Evolutionary conservation across 2,888 invertebrate genomes (phyloP).

Genomic region (Cetonia aurata): DNA sequence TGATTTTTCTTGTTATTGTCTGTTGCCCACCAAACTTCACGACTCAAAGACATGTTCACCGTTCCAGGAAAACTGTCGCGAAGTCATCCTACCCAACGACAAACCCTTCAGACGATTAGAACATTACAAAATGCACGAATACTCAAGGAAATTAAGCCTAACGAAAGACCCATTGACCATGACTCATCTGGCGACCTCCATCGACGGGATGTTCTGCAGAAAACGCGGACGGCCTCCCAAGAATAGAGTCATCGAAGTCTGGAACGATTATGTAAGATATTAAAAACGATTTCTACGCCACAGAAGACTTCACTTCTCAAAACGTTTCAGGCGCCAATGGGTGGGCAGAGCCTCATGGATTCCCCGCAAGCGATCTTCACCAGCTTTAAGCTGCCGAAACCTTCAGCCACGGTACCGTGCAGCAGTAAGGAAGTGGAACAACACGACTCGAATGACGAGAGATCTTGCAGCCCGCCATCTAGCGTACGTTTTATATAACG

Average conservation of each 20-base stretch:
- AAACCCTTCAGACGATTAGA: slow-evolving; percentile 85
- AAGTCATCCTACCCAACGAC: slow-evolving; percentile 81
- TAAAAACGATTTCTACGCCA: not conserved
- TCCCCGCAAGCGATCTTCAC: slow-evolving; percentile 94
- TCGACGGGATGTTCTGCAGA: slow-evolving; percentile 92
- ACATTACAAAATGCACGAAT: slow-evolving; percentile 85
- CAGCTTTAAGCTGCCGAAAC: slow-evolving; percentile 91
- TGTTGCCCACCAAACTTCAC: too few relatives aligned
- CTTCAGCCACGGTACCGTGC: slow-evolving; percentile 58
- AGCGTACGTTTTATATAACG: slow-evolving; percentile 63
- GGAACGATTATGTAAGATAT: slow-evolving; percentile 82
- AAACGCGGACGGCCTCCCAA: slow-evolving; percentile 97
- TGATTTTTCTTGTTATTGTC: too few relatives aligned
- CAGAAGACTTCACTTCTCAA: not conserved
- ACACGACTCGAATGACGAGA: slow-evolving; percentile 62
- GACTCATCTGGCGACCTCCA: slow-evolving; percentile 76
- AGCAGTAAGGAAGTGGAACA: slow-evolving; percentile 61
- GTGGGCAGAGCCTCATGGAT: slow-evolving; percentile 67
- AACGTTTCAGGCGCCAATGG: slow-evolving; percentile 59
- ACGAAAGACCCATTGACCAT: slow-evolving; percentile 68
- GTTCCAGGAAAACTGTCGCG: slow-evolving; percentile 81
- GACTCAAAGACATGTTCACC: slow-evolving; percentile 14
- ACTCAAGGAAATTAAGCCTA: slow-evolving; percentile 64
- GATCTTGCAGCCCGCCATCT: slow-evolving; percentile 63
- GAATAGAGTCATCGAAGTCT: slow-evolving; percentile 92